Conservation (phyloP, 2,888 invertebrate species). For the Stenurella melanura region DNA sequence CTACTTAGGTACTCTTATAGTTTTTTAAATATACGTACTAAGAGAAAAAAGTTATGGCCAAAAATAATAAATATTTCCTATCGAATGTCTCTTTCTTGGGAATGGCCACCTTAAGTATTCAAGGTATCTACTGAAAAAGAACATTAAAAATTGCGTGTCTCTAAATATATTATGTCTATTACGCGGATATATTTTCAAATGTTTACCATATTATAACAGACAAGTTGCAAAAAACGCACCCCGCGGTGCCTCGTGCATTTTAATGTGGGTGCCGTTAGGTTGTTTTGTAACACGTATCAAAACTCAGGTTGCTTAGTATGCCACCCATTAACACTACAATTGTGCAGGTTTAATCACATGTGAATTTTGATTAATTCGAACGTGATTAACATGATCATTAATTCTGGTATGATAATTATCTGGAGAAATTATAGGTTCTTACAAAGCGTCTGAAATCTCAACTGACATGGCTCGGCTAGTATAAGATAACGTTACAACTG, state of each 20-base stretch:
- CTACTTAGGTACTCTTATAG: too few species aligned
- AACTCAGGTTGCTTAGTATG: conserved; percentile 1
- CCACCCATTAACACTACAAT: conserved; percentile 4
- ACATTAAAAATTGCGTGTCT: too few species aligned
- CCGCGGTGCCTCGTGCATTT: background rate
- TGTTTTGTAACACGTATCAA: background rate
- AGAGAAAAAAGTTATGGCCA: too few species aligned
- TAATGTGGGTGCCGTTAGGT: background rate
- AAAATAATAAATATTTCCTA: too few species aligned
- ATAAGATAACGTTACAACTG: background rate
- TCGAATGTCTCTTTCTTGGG: too few species aligned
- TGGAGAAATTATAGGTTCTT: background rate
- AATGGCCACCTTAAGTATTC: too few species aligned
- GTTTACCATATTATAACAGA: too few species aligned
- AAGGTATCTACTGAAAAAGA: too few species aligned
- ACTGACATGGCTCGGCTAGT: background rate
- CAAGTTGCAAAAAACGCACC: too few species aligned
- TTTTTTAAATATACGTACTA: too few species aligned
- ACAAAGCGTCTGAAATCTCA: background rate
- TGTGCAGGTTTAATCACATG: conserved; percentile 1
- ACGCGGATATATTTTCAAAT: too few species aligned
- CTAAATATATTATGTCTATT: too few species aligned
- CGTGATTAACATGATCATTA: background rate
- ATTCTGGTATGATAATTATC: background rate
- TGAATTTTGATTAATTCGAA: conserved; percentile 7